Base-by-base conservation (phyloP, 2,113 vertebrate species). In the Pluvialis apricaria region DNA sequence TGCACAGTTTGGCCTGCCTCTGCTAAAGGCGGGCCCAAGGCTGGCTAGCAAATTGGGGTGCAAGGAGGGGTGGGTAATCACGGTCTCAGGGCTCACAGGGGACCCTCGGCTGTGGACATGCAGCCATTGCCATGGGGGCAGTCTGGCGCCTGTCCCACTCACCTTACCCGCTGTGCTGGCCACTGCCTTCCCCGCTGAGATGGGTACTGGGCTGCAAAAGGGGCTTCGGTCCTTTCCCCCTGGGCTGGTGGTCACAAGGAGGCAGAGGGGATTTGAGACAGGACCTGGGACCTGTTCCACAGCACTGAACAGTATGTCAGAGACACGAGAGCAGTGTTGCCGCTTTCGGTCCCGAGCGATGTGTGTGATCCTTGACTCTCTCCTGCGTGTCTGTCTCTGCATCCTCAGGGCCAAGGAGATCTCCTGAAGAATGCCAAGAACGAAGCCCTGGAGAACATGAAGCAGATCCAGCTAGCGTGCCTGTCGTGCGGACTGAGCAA, bases 381-480 rank as follows among this genome's bases (percentile, higher is more conserved):
- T 96, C 73, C 60, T 90, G 64, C 79, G 2, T 90, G 21, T 85
- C 4, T 94, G 72, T 97, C 38, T 96, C 9, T 90, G 60, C 91
- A 29, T 94, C 79, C 94, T 66, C 93, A 99, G 99, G 99, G 99
- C 76, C 99, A 99, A 97, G 98, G 98, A 44, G 99, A 99, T 93
- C 98, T 99, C 93, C 80, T 99, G 96, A 99, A 99, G 45, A 99
- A 98, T 0, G 99, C 99, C 65, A 99, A 99, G 98, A 98, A 98
- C 0, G 99, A 99, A 92, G 98, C 99, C 51, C 75, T 99, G 96
- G 99, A 99, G 70, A 99, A 99, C 86, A 98, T 99, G 98, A 98
- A 99, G 97, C 99, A 99, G 98, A 98, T 99, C 96, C 99, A 99
- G 61, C 97, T 99, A 98, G 99, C 99, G 0, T 99, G 99, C 51